Base-by-base conservation (phyloP, 2,888 invertebrate genomes). In the Trichacis sp. region DNA sequence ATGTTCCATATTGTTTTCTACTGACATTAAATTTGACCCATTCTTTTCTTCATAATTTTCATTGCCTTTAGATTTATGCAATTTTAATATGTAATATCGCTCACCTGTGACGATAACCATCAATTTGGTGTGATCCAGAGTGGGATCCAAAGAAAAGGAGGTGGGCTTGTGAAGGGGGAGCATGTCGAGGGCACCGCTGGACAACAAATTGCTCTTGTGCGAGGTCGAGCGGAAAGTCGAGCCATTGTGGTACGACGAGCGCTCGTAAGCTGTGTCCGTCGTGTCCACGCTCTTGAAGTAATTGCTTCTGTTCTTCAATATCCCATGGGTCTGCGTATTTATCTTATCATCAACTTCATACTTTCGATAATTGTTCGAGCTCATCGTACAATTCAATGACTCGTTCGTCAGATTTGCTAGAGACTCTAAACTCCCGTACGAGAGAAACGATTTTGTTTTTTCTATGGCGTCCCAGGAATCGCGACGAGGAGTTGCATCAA, bases 391-490 rank as follows among this genome's bases (percentile, higher is more conserved):
- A 11, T 42, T 17, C n/a, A 42, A 43, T 3, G 89, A 88, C 38
- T 85, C 86, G 70, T 91, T 90, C 0, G 91, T 89, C 73, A 91
- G 84, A 79, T 91, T 91, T 12, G 90, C 91, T 55, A 90, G 83
- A 0, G 92, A 90, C 77, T 92, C 92, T 55, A 92, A 85, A 72
- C 92, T 92, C 71, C 88, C 88, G 73, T 89, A 88, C 0, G 91
- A 91, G 46, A 93, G 86, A 83, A 92, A 88, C 67, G 92, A 91
- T 77, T 92, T 89, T 1, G 93, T 93, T 83, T 93, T 93, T 56
- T 92, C 91, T 56, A 94, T 89, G 4, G 91, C 90, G 77, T 94
- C 94, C 93, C 94, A 94, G 18, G 93, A 92, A 76, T 94, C 93
- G 50, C 91, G 88, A 60, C 92, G 87, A 0, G 88, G 85, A 2